phyloP scores from a whole-genome alignment of 2,113 vertebrate species.

The Mirza zaza region DNA sequence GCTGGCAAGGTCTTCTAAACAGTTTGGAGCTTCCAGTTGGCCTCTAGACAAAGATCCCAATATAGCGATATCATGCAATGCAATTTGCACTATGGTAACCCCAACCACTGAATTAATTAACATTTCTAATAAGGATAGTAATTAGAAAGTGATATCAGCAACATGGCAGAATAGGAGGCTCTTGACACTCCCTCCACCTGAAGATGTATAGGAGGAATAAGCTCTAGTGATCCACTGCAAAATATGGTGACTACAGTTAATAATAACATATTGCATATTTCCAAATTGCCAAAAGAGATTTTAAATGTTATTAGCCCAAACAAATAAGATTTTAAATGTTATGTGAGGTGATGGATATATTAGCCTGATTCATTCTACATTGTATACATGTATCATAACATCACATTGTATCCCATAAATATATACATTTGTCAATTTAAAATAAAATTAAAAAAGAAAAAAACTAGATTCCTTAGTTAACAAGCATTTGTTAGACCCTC shows the following conservation, averaged over 20 bases:
- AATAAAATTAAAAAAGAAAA: background rate
- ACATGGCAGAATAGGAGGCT: background rate
- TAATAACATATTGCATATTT: background rate
- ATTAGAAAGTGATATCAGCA: background rate
- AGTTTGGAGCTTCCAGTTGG: background rate
- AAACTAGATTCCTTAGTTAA: background rate
- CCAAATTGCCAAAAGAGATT: background rate
- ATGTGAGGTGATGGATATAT: background rate
- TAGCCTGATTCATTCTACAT: background rate
- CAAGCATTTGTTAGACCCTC: background rate
- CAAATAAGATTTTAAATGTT: background rate
- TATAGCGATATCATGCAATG: background rate
- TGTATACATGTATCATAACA: background rate
- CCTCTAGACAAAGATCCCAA: constrained; percentile 58
- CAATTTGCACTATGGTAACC: background rate
- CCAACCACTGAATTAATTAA: background rate
- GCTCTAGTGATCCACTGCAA: background rate
- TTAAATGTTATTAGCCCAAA: background rate
- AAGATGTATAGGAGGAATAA: background rate
- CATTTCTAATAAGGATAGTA: constrained; percentile 14
- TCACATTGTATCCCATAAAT: background rate
- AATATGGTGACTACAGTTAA: background rate
- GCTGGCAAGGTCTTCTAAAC: background rate
- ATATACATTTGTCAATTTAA: background rate
- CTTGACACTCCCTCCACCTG: background rate